Conservation (phyloP, 2,888 invertebrate species). For the Polyommatus iphigenia region DNA sequence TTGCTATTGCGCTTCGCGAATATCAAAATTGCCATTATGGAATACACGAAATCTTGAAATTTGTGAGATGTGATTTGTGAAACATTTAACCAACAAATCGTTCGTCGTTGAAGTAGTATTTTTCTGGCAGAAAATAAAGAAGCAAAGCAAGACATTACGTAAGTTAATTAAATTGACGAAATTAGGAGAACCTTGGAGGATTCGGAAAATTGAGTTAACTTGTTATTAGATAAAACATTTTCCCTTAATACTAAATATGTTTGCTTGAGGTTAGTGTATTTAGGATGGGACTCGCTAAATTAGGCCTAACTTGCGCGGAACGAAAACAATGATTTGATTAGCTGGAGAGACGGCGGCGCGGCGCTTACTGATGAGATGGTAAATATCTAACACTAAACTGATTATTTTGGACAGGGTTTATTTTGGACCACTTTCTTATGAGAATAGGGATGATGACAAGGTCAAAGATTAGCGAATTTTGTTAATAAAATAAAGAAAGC, state of each 20-base stretch:
- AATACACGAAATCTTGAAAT: background rate
- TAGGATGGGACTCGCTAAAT: slow-evolving; percentile 48
- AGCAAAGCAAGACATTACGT: background rate
- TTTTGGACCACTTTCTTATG: background rate
- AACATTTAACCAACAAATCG: background rate
- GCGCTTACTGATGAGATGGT: slow-evolving; percentile 41
- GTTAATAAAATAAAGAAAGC: too few species aligned
- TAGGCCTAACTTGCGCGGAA: slow-evolving; percentile 47
- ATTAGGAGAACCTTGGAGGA: slow-evolving; percentile 4
- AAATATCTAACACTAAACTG: slow-evolving; percentile 35
- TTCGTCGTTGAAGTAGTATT: background rate
- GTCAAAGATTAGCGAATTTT: too few species aligned
- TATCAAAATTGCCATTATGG: background rate
- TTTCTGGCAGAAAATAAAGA: background rate
- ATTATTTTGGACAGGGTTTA: slow-evolving; percentile 31
- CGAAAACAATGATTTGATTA: slow-evolving; percentile 53
- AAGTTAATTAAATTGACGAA: background rate
- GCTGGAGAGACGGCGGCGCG: slow-evolving; percentile 41
- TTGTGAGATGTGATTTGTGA: background rate
- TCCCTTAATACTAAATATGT: slow-evolving; percentile 44
- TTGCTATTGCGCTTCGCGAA: slow-evolving; percentile 36
- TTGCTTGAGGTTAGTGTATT: slow-evolving; percentile 47
- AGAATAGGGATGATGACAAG: too few species aligned
- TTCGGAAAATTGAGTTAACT: slow-evolving; percentile 9
- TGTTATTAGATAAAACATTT: slow-evolving; percentile 22